Base-by-base conservation (phyloP, 2,888 invertebrate species). In the Meteorus colon region DNA sequence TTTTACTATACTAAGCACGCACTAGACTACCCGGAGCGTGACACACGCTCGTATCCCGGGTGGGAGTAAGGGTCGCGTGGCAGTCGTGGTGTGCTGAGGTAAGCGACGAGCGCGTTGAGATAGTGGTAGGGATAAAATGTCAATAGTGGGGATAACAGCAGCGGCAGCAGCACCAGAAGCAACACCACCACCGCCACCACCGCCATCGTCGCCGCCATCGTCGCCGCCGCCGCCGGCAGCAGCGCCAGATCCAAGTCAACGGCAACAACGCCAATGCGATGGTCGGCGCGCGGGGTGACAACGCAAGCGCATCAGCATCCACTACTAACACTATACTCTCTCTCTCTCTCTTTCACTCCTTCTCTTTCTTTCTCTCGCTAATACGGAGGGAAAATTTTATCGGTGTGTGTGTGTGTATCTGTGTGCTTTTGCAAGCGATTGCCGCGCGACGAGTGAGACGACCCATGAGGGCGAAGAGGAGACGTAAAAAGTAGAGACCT, bases 41-140 rank as follows among this genome's bases (percentile, higher is more conserved):
- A 88, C 88, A 86, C 88, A 86, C 88, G 88, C 86, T 85, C 82
- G 77, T 60, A 60, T 24, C 75, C 62, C 66, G 77, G 48, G 87
- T 82, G 85, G 88, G 87, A 84, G 85, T 80, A 83, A 82, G 82
- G 83, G 88, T 88, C 88, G 88, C 88, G 88, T 88, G 88, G 88
- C 88, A 83, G 81, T 80, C 81, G 82, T 77, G 77, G 81, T 81
- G 78, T 77, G 76, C 79, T 79, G 73, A 75, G 78, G 76, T 76
- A 69, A 71, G 73, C 75, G 62, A 19, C 41, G 65, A 60, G 37
- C 34, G 70, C 66, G 71, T 51, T 31, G 59, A 60, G 55, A 74
- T 51, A 27, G 70, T 68, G 68, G 51, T 62, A 63, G 73, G 63
- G 29, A 41, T 67, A 55, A n/a, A 63, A 45, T 75, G 77, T 79